Evolutionary conservation across 2,888 invertebrate genomes (phyloP), one percentile per base, ranked within the genome.

Genomic region (Lycophotia porphyrea): DNA sequence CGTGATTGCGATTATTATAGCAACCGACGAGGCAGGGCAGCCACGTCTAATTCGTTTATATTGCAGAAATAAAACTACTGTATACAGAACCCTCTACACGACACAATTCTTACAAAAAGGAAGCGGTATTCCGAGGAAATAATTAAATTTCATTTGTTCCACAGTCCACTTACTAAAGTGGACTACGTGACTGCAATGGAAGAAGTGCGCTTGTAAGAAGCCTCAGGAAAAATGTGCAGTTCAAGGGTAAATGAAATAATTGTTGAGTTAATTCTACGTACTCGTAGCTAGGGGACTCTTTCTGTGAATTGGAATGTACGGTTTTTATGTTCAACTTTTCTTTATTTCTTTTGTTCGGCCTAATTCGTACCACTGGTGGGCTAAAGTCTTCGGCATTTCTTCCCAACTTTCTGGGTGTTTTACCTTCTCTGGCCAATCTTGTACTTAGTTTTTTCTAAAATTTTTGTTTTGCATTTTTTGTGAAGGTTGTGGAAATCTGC

Each of bases 81-180:
- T 34, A 11, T 24, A 49, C 70, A 71, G 36, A 67, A 75, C 42
- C 13, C 39, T 27, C 76, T 61, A 73, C 64, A 73, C 42, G 67
- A 63, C 49, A 77, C 68, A 69, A 63, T 77, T 71, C 67, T 60
- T 31, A 69, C 13, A 76, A 68, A 71, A 78, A 84, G n/a, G 8
- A 76, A 68, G 67, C 52, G 61, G 71, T 76, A 74, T 78, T 58
- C 78, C 75, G 49, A 74, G 75, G 36, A 86, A 83, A 81, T 79
- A 86, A 86, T 86, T 86, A 86, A 86, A 87, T 86, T 86, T 87
- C 74, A 84, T 87, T 86, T 84, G 88, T 87, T 87, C 84, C 74
- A 71, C 80, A 81, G 86, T 86, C 81, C 86, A 81, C 81, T 86
- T 77, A 79, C 70, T 84, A 78, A 86, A 86, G 81, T 87, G 81